Base-by-base conservation (phyloP, 2,888 invertebrate species). In the Asteroscopus sphinx region DNA sequence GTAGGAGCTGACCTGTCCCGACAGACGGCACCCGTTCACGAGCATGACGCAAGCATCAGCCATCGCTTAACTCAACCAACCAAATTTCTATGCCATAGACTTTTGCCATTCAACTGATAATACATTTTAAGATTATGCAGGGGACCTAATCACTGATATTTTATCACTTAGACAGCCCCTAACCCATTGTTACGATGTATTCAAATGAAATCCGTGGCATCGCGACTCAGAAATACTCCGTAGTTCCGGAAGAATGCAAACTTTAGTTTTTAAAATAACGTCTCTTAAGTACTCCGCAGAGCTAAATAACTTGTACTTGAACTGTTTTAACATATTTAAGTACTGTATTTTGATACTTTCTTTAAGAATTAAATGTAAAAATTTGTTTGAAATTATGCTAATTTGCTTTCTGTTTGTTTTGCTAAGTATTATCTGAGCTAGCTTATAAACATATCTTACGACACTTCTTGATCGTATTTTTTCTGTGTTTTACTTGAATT, bases 141-240 rank as follows among this genome's bases (percentile, higher is more conserved):
- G n/a, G n/a, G n/a, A n/a, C n/a, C 7, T 15, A 17, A 52, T 9
- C 30, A 32, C 46, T 66, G 0, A 4, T 4, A 1, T 33, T 16
- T 30, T 11, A 36, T 49, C 0, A 4, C 25, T 70, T 69, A 21
- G 1, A 37, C 46, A 16, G 0, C 11, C n/a, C 37, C 11, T 7
- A 60, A 57, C 21, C 68, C 74, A 77, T 75, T 81, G 76, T 80
- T 72, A 56, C 64, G 61, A 76, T 76, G 75, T 80, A 82, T 83
- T 81, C 78, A 82, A 83, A 85, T 80, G 67, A 77, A 81, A 79
- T 76, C 81, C 75, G 71, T 57, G 63, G 73, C 59, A 73, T 67
- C 40, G 54, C 57, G 58, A 64, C 69, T 74, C 63, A 72, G 66
- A 67, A 76, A 67, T 74, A 57, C 73, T 70, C 70, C 54, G 65